Evolutionary conservation across 2,888 invertebrate genomes (phyloP).

Genomic region (Azorinus chamasolen): DNA sequence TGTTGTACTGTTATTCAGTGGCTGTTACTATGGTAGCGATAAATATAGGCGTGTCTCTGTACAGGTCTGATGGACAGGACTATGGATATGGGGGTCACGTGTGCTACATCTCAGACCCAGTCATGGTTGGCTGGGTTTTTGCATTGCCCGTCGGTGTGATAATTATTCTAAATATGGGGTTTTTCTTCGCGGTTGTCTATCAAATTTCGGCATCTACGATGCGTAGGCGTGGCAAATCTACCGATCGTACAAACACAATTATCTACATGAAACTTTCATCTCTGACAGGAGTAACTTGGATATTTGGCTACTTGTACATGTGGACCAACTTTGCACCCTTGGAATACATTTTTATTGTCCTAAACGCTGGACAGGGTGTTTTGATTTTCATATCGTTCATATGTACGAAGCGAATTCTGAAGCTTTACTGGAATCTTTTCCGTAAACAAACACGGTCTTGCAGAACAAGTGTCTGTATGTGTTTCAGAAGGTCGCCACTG

Average conservation of each 20-base stretch:
- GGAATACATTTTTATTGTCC: constrained; percentile 64
- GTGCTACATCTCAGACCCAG: constrained; percentile 56
- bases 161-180: constrained; percentile 59
- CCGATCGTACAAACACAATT: constrained; percentile 55
- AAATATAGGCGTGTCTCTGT: constrained; percentile 47
- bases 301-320: constrained; percentile 65
- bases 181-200: constrained; percentile 64
- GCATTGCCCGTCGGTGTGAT: constrained; percentile 60
- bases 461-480: constrained; percentile 22
- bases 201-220: constrained; percentile 63
- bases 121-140: constrained; percentile 63
- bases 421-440: constrained; percentile 48
- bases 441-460: constrained; percentile 23
- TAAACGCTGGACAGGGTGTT: constrained; percentile 66
- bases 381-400: constrained; percentile 66
- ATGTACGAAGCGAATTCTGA: constrained; percentile 54
- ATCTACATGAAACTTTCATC: constrained; percentile 68
- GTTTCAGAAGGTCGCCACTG: constrained; percentile 10
- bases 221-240: constrained; percentile 53
- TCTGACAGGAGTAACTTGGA: constrained; percentile 65
- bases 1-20: constrained; percentile 45
- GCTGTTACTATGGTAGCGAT: constrained; percentile 47
- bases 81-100: constrained; percentile 55
- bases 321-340: constrained; percentile 53
- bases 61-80: constrained; percentile 38